Evolutionary conservation across 2,888 invertebrate genomes (phyloP), one percentile per base, ranked within the genome.

Genomic region (Boloria euphrosyne): DNA sequence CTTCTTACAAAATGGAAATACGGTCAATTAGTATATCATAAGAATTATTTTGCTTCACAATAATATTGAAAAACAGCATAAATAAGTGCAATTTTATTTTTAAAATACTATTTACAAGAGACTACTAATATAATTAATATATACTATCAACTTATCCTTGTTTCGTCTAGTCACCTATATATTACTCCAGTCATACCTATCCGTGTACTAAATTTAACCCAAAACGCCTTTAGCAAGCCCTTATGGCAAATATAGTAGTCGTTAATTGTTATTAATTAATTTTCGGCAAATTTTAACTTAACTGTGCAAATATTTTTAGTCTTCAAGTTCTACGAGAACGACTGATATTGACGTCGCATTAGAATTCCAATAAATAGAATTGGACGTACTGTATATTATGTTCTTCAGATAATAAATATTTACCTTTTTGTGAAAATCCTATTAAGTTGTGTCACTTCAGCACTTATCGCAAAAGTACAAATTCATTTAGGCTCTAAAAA

Each of bases 381-480:
- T 83, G 80, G 82, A 82, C 76, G 75, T 80, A 82, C 90, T 90
- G 89, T 90, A 84, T 80, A n/a, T n/a, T n/a, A 84, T 84, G 82
- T 90, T 90, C 90, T 78, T 79, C 86, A 90, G 88, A 90, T 89
- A 84, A 87, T 86, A 87, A 90, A 88, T 87, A 86, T 87, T 91
- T 90, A 88, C 87, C 86, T 89, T 90, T 90, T 90, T 90, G 90
- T 91, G 89, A 90, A 88, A 90, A 80, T 88, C 85, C 87, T 85
- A 90, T 91, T 90, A 90, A 84, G 87, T 85, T 87, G 83, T 68
- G 57, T 57, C 63, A 57, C 43, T 44, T 64, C 16, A 57, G 57
- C 17, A 51, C 43, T 14, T 17, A 38, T 49, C 38, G 47, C 59
- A 14, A n/a, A 17, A 69, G 68, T 75, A 65, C 77, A 31, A 62